These are phyloP conservation scores for Tubulanus polymorphus DNA, from an alignment of 2,888 invertebrate genomes.

Conservation along the genomic window DNA sequence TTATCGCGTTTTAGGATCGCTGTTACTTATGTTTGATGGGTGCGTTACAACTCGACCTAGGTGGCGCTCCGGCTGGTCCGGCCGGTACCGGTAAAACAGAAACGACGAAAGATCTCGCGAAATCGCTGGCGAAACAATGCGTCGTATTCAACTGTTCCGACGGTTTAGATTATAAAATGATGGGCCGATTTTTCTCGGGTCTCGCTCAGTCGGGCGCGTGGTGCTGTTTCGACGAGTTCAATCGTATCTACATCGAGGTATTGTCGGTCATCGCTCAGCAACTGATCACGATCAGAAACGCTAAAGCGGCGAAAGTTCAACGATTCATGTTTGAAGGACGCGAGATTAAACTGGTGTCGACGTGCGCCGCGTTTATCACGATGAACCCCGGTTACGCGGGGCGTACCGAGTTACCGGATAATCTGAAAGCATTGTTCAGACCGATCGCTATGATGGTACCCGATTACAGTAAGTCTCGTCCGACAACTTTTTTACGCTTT, in stretches of 20 bases:
- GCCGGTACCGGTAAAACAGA: constrained; percentile 86
- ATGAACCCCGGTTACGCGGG: constrained; percentile 93
- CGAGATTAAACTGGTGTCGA: constrained; percentile 74
- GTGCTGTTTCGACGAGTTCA: constrained; percentile 91
- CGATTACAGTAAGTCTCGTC: constrained; percentile 69
- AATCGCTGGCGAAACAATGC: constrained; percentile 81
- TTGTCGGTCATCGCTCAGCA: constrained; percentile 86
- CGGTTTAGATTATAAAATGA: constrained; percentile 70
- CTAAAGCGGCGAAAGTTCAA: constrained; percentile 66
- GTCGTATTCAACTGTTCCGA: constrained; percentile 91
- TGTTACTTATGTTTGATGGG: constrained; percentile 88
- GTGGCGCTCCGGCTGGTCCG: constrained; percentile 84
- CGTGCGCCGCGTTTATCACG: constrained; percentile 82
- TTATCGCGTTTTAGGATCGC: too few relatives aligned
- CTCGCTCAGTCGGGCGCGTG: constrained; percentile 85
- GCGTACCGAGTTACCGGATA: constrained; percentile 82
- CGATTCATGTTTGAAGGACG: constrained; percentile 87
- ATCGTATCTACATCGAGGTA: constrained; percentile 85
- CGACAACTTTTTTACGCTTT: too few relatives aligned
- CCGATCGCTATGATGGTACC: constrained; percentile 91
- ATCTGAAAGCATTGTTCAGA: constrained; percentile 79
- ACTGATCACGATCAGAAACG: constrained; percentile 80
- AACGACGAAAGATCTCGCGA: constrained; percentile 84
- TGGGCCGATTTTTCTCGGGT: constrained; percentile 87
- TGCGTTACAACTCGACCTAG: constrained; percentile 78